These are phyloP conservation scores for Tinea pellionella DNA, from an alignment of 2,888 invertebrate species.

Conservation along the genomic window DNA sequence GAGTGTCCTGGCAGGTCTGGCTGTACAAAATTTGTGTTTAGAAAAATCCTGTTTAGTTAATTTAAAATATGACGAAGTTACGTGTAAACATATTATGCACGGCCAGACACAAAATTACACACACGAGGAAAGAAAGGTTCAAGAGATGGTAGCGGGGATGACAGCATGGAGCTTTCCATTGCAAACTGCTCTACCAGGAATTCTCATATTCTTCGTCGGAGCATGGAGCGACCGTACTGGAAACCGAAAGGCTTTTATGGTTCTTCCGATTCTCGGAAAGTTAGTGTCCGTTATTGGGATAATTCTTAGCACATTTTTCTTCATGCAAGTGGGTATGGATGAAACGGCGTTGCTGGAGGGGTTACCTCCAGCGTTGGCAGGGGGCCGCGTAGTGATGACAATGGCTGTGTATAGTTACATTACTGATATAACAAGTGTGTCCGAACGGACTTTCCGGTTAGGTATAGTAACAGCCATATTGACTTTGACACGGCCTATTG, in stretches of 20 bases:
- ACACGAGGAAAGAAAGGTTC: constrained; percentile 55
- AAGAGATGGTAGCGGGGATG: constrained; percentile 67
- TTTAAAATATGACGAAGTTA: constrained; percentile 58
- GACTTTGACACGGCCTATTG: constrained; percentile 63
- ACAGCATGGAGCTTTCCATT: constrained; percentile 70
- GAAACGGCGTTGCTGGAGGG: constrained; percentile 68
- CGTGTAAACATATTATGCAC: constrained; percentile 64
- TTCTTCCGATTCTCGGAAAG: constrained; percentile 70
- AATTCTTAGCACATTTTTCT: constrained; percentile 69
- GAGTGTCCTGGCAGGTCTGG: constrained; percentile 73
- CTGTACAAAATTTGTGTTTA: constrained; percentile 65
- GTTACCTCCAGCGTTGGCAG: constrained; percentile 70
- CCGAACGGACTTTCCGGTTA: constrained; percentile 72
- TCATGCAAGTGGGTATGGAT: constrained; percentile 64
- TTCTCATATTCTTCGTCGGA: constrained; percentile 69
- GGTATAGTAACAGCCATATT: constrained; percentile 70
- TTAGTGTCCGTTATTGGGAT: constrained; percentile 64
- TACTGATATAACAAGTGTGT: constrained; percentile 68
- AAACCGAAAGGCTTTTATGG: constrained; percentile 69
- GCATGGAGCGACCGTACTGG: constrained; percentile 74
- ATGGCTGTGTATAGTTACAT: constrained; percentile 74
- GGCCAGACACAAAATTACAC: constrained; percentile 48
- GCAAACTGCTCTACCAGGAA: constrained; percentile 67
- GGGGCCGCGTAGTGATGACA: constrained; percentile 71
- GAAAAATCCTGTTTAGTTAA: constrained; percentile 72